These are phyloP conservation scores for Halictus quadricinctus DNA, from an alignment of 2,888 invertebrate genomes.

Conservation along the genomic window DNA sequence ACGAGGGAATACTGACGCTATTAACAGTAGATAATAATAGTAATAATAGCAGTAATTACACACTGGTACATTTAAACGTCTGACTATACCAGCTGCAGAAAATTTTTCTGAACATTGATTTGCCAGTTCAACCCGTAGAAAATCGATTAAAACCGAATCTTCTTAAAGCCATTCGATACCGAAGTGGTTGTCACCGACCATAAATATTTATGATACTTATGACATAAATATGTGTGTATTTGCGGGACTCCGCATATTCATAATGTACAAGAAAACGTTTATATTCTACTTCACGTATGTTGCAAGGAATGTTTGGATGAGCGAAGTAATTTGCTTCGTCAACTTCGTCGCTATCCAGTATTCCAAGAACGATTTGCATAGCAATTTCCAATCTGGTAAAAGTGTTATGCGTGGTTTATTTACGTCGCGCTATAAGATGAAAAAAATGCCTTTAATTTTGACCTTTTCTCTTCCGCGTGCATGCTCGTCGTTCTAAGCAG, in stretches of 20 bases:
- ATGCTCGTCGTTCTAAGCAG: background rate
- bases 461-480: background rate
- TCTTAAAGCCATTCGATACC: background rate
- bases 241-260: background rate
- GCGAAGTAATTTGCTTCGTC: background rate
- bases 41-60: background rate
- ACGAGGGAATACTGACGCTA: background rate
- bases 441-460: background rate
- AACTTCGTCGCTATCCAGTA: background rate
- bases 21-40: background rate
- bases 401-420: background rate
- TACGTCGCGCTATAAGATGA: background rate
- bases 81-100: background rate
- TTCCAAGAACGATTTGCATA: background rate
- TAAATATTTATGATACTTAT: background rate
- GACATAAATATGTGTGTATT: background rate
- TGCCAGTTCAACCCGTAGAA: background rate
- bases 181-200: background rate
- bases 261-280: background rate
- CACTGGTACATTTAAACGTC: background rate
- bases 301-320: background rate
- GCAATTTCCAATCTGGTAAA: background rate
- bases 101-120: constrained; percentile 1
- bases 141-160: constrained; percentile 6
- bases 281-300: background rate